Conservation (phyloP, 2,797 vertebrate genomes). For the Hypotaenidia okinawae region DNA sequence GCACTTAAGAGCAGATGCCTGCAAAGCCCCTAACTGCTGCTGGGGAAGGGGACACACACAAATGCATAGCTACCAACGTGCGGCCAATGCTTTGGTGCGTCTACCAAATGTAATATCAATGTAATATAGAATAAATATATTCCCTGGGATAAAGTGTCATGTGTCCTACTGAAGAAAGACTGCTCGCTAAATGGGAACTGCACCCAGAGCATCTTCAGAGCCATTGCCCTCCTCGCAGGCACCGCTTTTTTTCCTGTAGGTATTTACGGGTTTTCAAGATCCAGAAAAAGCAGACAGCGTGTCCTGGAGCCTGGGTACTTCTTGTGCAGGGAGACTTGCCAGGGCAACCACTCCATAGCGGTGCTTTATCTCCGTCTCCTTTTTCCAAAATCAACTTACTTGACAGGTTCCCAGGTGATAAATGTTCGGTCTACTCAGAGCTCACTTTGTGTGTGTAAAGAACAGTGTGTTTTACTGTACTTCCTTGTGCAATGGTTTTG, state of each 20-base stretch:
- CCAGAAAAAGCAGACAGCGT: not conserved
- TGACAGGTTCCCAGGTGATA: not conserved
- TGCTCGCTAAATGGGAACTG: not conserved
- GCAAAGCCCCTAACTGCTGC: not conserved
- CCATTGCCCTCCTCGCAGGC: not conserved
- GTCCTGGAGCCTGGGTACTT: not conserved
- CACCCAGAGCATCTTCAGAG: not conserved
- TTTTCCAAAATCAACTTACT: not conserved
- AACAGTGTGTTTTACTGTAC: not conserved
- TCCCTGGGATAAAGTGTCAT: not conserved
- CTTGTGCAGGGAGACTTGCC: not conserved
- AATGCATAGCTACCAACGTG: not conserved
- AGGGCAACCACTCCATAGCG: not conserved
- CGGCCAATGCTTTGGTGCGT: not conserved
- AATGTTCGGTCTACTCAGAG: not conserved
- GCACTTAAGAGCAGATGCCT: not conserved
- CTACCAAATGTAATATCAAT: not conserved
- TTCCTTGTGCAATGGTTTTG: not conserved
- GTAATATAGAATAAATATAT: not conserved
- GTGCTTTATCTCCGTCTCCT: not conserved
- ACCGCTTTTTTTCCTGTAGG: not conserved
- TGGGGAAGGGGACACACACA: not conserved
- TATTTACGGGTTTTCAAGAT: not conserved
- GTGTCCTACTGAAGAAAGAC: not conserved
- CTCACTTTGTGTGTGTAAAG: not conserved